Evolutionary conservation across 2,113 vertebrate species (phyloP), one percentile per base, ranked within the genome.

Genomic region (Elephantulus edwardii): DNA sequence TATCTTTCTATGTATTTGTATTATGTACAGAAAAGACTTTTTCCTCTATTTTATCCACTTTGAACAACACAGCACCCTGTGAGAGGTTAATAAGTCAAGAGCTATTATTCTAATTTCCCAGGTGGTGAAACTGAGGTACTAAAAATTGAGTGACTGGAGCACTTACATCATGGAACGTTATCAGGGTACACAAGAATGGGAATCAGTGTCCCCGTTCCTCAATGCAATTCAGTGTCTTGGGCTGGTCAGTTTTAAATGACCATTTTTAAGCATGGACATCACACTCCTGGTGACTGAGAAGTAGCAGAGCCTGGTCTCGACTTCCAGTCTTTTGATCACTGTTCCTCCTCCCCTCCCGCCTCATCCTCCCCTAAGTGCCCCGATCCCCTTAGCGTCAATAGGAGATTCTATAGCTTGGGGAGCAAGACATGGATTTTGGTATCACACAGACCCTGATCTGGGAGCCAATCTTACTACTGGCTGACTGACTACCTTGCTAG

Each of bases 361-460:
- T 46, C 2, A 4, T 6, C 48, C 62, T 89, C 71, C 20, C 20
- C n/a, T 1, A 0, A 4, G 30, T 19, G 5, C 7, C 60, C 72
- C 19, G 71, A 0, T 33, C 33, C 40, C n/a, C n/a, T n/a, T n/a
- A n/a, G n/a, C n/a, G n/a, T n/a, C n/a, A n/a, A n/a, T n/a, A n/a
- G n/a, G n/a, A 68, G 24, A n/a, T 1, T 42, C 46, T 38, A 13
- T 1, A 0, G 28, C 72, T 16, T 4, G 14, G 2, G 9, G 58
- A 38, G 35, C 33, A 0, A 9, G 5, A 64, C 20, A 33, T 38
- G 66, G 19, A 28, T 50, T 79, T 60, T 19, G 44, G 72, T 46
- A 10, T 79, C 4, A 5, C 1, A 30, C 14, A 14, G 8, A 28
- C 22, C 16, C 56, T 30, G 2, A 0, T 33, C 56, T 50, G 14